These are phyloP conservation scores for Cyphomyrus plagiostoma DNA, from an alignment of 2,113 vertebrate genomes.

Conservation along the genomic window DNA sequence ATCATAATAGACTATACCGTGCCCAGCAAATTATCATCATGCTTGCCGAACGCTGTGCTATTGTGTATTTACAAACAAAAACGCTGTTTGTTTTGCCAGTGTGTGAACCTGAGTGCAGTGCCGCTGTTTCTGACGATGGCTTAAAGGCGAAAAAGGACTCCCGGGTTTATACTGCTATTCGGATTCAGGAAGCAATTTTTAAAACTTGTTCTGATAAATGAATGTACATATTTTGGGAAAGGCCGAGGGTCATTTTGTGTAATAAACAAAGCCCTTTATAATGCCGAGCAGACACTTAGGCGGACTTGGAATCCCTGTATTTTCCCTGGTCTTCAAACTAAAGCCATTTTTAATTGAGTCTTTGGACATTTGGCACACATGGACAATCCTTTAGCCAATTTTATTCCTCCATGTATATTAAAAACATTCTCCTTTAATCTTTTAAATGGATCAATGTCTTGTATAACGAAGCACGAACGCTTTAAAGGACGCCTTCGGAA, in stretches of 20 bases:
- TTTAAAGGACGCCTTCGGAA: not conserved
- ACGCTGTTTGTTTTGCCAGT: not conserved
- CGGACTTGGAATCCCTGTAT: slow-evolving; percentile 25
- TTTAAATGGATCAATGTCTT: slow-evolving; percentile 16
- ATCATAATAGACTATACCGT: not conserved
- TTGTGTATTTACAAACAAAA: not conserved
- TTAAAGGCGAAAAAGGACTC: slow-evolving; percentile 20
- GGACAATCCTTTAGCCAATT: slow-evolving; percentile 12
- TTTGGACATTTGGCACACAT: slow-evolving; percentile 17
- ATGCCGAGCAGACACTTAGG: slow-evolving; percentile 22
- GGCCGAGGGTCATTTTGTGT: slow-evolving; percentile 28
- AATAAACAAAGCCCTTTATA: slow-evolving; percentile 39
- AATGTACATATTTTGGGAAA: slow-evolving; percentile 32
- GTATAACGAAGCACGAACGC: not conserved
- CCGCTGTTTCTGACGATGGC: slow-evolving; percentile 9
- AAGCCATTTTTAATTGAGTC: slow-evolving; percentile 26
- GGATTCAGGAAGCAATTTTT: slow-evolving; percentile 55
- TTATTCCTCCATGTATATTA: slow-evolving; percentile 1
- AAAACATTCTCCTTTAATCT: slow-evolving; percentile 8
- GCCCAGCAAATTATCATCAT: not conserved
- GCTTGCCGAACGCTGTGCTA: not conserved
- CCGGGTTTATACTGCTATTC: slow-evolving; percentile 55
- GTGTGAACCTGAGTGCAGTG: not conserved
- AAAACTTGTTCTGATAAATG: slow-evolving; percentile 48
- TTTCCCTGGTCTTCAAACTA: slow-evolving; percentile 28